phyloP scores from a whole-genome alignment of 2,113 vertebrate genomes.

The Vidua macroura region DNA sequence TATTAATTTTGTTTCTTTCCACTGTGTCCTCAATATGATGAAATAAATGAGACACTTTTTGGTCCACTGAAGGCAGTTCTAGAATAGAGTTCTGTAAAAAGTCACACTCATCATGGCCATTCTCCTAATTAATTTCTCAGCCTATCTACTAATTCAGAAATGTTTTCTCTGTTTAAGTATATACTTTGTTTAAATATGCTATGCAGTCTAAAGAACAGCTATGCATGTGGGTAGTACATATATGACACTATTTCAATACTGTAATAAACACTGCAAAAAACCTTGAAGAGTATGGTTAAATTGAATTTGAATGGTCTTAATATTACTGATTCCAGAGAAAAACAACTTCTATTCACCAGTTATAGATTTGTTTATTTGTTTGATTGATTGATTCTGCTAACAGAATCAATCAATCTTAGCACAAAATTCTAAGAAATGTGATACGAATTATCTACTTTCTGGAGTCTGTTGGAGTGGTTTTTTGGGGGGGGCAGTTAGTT shows the following conservation, averaged over 20 bases:
- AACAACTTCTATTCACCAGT: background rate
- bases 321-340: background rate
- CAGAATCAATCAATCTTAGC: background rate
- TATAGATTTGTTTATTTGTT: background rate
- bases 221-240: background rate
- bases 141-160: background rate
- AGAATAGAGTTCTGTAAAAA: background rate
- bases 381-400: background rate
- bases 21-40: background rate
- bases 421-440: background rate
- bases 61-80: background rate
- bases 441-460: background rate
- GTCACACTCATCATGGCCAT: background rate
- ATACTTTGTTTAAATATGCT: background rate
- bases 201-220: background rate
- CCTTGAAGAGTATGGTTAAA: background rate
- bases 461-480: accelerated
- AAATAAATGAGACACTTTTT: background rate
- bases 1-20: background rate
- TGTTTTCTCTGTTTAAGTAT: background rate
- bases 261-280: background rate
- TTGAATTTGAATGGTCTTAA: background rate
- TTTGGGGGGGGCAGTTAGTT: accelerated
- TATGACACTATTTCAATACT: background rate
- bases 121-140: background rate